Conservation (phyloP, 2,888 invertebrate genomes). For the Trachelus troglodyta region DNA sequence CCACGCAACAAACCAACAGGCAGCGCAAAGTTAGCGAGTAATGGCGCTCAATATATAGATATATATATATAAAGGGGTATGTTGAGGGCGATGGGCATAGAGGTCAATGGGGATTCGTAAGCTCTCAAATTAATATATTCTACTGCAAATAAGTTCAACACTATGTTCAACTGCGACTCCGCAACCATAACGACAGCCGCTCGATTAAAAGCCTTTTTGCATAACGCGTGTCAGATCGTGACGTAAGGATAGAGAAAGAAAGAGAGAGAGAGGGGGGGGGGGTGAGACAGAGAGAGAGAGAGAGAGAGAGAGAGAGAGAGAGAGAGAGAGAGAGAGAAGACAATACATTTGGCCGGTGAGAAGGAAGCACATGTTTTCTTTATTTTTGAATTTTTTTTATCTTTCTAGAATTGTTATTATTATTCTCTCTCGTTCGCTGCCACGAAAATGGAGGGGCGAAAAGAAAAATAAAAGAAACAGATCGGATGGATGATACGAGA, state of each 20-base stretch:
- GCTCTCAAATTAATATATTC: slow-evolving; percentile 66
- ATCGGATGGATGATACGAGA: too few species aligned
- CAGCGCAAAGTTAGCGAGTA: slow-evolving; percentile 37
- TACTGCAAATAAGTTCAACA: slow-evolving; percentile 67
- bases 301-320: neutral
- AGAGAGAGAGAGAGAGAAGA: neutral
- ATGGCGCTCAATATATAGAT: slow-evolving; percentile 21
- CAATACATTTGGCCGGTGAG: too few species aligned
- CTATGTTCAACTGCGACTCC: slow-evolving; percentile 65
- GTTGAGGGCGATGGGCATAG: slow-evolving; percentile 18
- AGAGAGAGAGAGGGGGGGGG: neutral
- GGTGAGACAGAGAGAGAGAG: neutral
- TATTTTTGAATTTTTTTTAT: too few species aligned
- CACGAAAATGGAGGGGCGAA: too few species aligned
- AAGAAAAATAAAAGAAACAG: neutral
- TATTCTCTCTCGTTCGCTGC: too few species aligned
- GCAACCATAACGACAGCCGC: slow-evolving; percentile 64
- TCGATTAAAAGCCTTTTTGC: slow-evolving; percentile 1
- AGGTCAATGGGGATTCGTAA: slow-evolving; percentile 45
- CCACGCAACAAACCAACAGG: slow-evolving; percentile 46
- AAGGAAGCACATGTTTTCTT: too few species aligned
- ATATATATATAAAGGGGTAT: slow-evolving; percentile 24
- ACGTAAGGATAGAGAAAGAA: neutral
- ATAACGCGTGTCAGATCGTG: neutral
- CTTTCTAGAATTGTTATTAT: too few species aligned